phyloP scores from a whole-genome alignment of 1,140 invertebrate species.

The Drosophila mayri region DNA sequence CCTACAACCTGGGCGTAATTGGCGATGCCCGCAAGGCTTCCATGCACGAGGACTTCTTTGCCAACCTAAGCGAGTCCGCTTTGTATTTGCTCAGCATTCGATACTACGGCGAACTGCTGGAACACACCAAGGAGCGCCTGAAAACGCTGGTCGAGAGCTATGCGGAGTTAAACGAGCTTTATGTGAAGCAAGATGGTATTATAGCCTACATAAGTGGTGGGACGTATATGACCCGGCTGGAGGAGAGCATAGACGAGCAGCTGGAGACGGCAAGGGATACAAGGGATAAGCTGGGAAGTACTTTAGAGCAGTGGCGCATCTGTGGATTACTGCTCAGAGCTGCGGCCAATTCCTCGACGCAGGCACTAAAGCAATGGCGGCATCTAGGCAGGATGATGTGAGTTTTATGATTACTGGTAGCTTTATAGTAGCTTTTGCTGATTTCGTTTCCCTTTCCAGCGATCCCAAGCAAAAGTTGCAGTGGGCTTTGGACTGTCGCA shows the following conservation, averaged over 20 bases:
- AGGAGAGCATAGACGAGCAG: slow-evolving; percentile 77
- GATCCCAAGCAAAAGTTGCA: slow-evolving; percentile 75
- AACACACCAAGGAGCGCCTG: slow-evolving; percentile 68
- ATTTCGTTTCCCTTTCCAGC: slow-evolving; percentile 21
- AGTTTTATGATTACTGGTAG: neutral
- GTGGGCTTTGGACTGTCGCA: slow-evolving; percentile 71
- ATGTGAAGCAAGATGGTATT: slow-evolving; percentile 81
- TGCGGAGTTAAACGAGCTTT: slow-evolving; percentile 71
- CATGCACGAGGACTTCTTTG: slow-evolving; percentile 84
- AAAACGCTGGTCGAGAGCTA: slow-evolving; percentile 70
- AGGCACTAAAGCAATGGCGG: slow-evolving; percentile 72
- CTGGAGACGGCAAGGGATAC: slow-evolving; percentile 80
- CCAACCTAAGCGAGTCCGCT: slow-evolving; percentile 77
- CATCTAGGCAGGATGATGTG: slow-evolving; percentile 61
- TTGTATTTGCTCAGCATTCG: slow-evolving; percentile 71
- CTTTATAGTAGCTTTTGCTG: neutral
- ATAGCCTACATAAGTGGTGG: slow-evolving; percentile 82
- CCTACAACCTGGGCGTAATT: slow-evolving; percentile 75
- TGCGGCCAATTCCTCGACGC: slow-evolving; percentile 70
- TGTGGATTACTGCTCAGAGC: slow-evolving; percentile 73
- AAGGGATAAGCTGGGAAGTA: slow-evolving; percentile 77
- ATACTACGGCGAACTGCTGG: slow-evolving; percentile 75
- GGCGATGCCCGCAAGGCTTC: slow-evolving; percentile 81
- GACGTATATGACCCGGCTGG: slow-evolving; percentile 77
- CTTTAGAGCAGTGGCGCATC: slow-evolving; percentile 82